Conservation (phyloP, 2,113 vertebrate species). For the Xenopus borealis region DNA sequence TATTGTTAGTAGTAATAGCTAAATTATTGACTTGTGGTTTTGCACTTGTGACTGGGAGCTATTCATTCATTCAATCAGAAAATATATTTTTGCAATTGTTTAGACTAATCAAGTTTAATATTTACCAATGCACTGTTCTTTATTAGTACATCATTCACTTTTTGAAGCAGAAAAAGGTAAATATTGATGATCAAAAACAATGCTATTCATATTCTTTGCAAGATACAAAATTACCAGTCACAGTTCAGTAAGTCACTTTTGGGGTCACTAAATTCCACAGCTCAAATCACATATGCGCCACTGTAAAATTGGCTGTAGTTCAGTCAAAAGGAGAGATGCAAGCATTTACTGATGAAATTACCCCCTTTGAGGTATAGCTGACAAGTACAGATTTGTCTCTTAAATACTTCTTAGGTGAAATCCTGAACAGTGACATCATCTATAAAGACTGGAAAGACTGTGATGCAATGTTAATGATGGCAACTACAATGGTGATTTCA, state of each 20-base stretch:
- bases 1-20: constrained; percentile 46
- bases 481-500: too few relatives aligned
- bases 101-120: constrained; percentile 30
- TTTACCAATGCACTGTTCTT: constrained; percentile 18
- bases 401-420: constrained; percentile 15
- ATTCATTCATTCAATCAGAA: constrained; percentile 46
- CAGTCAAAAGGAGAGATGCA: neutral
- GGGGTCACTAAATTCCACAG: neutral
- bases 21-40: constrained; percentile 45
- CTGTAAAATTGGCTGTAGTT: constrained; percentile 5
- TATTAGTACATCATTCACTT: constrained; percentile 15
- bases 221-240: constrained; percentile 10
- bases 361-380: neutral
- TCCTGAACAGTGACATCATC: constrained; percentile 17
- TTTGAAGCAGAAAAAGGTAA: neutral
- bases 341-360: neutral
- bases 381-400: neutral
- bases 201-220: neutral
- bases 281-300: neutral
- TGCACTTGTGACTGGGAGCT: constrained; percentile 37
- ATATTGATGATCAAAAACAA: neutral
- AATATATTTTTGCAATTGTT: constrained; percentile 34
- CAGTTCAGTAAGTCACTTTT: neutral
- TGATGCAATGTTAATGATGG: neutral
- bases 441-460: neutral